Base-by-base conservation (phyloP, 1,140 invertebrate species). In the Temnothorax curvispinosus region DNA sequence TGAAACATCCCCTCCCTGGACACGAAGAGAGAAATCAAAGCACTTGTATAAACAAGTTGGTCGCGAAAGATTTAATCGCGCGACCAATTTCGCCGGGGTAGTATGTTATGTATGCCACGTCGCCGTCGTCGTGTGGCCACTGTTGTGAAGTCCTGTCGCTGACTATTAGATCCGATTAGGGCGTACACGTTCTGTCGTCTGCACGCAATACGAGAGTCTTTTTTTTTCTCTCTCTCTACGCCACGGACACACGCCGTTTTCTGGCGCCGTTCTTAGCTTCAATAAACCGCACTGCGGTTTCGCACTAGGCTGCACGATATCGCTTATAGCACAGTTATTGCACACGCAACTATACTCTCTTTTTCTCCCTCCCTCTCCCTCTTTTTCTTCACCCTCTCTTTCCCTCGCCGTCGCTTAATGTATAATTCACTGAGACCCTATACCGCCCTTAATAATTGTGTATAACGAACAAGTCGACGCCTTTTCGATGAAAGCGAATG, bases 201-300 rank as follows among this genome's bases (percentile, higher is more conserved):
- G 69, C 80, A 84, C 71, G 80, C 80, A 84, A 84, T 75, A 38
- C 54, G 38, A 60, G 44, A 62, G 65, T 18, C 13, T 38, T 27
- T 27, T 27, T 27, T 27, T 27, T 1, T 27, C 56, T 44, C n/a
- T 35, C 18, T 15, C 47, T 38, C 80, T 38, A n/a, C 41, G 41
- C 3, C 41, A 50, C 21, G 15, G 38, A 54, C 78, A 47, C 21
- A 50, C 41, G 54, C n/a, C 54, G 67, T 82, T 74, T 65, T 82
- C 80, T 82, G 80, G 80, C 69, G 69, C 67, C 80, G 80, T 84
- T 41, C 69, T 62, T 75, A 50, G 56, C 56, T 75, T 75, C 62
- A 84, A 75, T 74, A 74, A 84, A 84, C 80, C 80, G 80, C 80
- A 84, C 41, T 84, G 80, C 80, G 80, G 69, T 60, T 75, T 84